Evolutionary conservation across 2,888 invertebrate genomes (phyloP).

Genomic region (Leptinotarsa peninsularis): DNA sequence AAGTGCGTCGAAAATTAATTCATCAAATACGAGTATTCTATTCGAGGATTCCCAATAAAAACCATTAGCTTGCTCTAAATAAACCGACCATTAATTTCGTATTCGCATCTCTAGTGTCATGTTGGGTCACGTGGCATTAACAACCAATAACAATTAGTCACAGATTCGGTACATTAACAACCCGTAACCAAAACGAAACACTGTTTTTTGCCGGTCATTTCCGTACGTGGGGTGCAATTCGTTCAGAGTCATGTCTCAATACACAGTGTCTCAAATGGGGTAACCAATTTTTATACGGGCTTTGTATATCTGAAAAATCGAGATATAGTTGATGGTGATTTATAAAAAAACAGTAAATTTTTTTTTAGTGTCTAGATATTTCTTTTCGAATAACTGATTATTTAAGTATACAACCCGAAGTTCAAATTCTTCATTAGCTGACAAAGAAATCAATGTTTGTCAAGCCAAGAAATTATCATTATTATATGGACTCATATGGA

Average conservation of each 20-base stretch:
- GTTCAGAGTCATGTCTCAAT: constrained; percentile 14
- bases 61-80: constrained; percentile 25
- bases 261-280: constrained; percentile 25
- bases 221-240: constrained; percentile 44
- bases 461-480: no score
- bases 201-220: constrained; percentile 59
- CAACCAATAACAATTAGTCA: constrained; percentile 66
- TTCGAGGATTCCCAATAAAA: not conserved
- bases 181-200: constrained; percentile 61
- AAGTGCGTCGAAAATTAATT: not conserved
- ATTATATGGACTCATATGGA: no score
- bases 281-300: not conserved
- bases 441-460: no score
- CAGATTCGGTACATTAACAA: constrained; percentile 65
- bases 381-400: no score
- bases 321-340: not conserved
- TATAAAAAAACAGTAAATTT: no score
- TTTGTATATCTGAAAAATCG: not conserved
- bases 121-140: constrained; percentile 64
- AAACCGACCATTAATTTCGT: constrained; percentile 54
- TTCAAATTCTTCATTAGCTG: no score
- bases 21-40: not conserved
- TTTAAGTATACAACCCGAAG: no score
- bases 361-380: no score
- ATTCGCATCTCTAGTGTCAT: constrained; percentile 56